Percentiles rank a stretch among this genome's conserved stretches.
phyloP scores from a whole-genome alignment of 2,113 vertebrate species.

The Cathartes aura region DNA sequence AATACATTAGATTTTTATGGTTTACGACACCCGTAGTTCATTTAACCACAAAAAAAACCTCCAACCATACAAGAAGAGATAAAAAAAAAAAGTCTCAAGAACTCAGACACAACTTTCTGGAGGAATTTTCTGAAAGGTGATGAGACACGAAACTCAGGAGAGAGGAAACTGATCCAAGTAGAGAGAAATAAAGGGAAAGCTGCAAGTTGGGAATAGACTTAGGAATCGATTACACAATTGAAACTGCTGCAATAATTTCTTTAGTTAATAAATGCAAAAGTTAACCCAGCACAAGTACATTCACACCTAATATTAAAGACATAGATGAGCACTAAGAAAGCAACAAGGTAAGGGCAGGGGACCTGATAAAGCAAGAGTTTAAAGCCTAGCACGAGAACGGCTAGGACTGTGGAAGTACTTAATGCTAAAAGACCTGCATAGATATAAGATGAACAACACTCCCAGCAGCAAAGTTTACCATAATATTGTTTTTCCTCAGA shows the following conservation, averaged over 20 bases:
- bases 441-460: not conserved
- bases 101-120: not conserved
- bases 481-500: not conserved
- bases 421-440: not conserved
- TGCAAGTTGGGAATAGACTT: not conserved
- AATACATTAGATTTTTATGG: not conserved
- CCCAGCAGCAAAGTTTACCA: not conserved
- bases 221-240: not conserved
- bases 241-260: not conserved
- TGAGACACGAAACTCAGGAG: not conserved
- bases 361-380: not conserved
- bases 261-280: not conserved
- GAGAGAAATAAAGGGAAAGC: not conserved
- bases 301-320: not conserved
- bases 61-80: not conserved
- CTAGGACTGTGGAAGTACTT: not conserved
- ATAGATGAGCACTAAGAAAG: not conserved
- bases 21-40: not conserved
- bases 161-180: not conserved
- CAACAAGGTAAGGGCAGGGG: not conserved
- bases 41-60: not conserved
- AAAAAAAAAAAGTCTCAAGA: not conserved
- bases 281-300: not conserved
- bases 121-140: not conserved
- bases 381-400: fast-evolving